phyloP scores from a whole-genome alignment of 2,797 vertebrate species.

The Phalanger gymnotis region DNA sequence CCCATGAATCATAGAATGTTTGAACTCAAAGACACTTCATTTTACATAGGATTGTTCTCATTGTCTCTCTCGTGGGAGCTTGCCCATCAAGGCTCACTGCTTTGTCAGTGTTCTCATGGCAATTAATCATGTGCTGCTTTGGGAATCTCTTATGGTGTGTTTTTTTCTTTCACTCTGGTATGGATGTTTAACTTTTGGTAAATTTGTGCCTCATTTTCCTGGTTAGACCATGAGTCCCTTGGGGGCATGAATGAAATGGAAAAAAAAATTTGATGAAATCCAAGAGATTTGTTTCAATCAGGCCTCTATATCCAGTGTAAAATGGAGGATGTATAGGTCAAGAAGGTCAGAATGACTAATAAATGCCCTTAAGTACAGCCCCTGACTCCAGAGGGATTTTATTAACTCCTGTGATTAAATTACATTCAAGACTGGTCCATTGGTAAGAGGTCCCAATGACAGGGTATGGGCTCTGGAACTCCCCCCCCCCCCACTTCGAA shows the following conservation, averaged over 20 bases:
- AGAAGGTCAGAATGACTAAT: not conserved
- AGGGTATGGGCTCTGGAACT: too few species aligned
- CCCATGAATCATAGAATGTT: not conserved
- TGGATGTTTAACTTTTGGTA: constrained; percentile 47
- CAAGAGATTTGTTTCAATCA: not conserved
- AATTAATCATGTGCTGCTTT: not conserved
- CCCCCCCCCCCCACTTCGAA: too few species aligned
- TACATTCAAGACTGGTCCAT: not conserved
- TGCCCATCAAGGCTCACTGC: not conserved
- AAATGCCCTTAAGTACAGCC: not conserved
- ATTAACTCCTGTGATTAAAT: not conserved
- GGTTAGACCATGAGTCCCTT: constrained; percentile 33
- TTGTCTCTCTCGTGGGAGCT: not conserved
- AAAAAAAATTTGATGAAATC: not conserved
- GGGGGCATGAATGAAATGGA: not conserved
- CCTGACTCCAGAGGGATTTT: not conserved
- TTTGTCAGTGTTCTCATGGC: not conserved
- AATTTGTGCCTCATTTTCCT: constrained; percentile 31
- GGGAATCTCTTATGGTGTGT: not conserved
- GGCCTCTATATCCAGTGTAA: not conserved
- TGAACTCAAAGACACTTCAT: not conserved
- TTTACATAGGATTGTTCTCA: not conserved
- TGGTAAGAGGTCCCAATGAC: too few species aligned
- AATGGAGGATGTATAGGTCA: not conserved
- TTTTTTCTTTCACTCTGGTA: not conserved